Base-by-base conservation (phyloP, 1,140 invertebrate genomes). In the Thaumetopoea pityocampa region DNA sequence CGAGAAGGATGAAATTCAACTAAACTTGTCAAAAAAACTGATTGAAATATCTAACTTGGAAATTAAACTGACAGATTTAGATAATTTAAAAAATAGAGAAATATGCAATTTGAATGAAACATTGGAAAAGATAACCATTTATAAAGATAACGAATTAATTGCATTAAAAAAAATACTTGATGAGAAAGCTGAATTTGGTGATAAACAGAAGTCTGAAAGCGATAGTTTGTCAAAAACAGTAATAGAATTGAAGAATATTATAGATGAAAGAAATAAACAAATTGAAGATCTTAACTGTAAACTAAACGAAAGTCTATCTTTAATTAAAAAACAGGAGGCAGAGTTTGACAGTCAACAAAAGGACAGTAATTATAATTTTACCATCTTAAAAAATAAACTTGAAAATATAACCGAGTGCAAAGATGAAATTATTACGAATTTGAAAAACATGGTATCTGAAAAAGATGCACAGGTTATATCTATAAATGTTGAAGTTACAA, bases 391-490 rank as follows among this genome's bases (percentile, higher is more conserved):
- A 36, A 53, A 72, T 18, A 67, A 73, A 34, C 40, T 59, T 18
- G 45, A 67, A 44, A 58, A 58, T 40, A 12, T 63, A 7, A 46
- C 38, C 4, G 37, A 46, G 7, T 49, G 40, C 23, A 73, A 65
- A 38, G 57, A 73, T 18, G 69, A 69, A 51, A 45, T 69, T 2
- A 65, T 71, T n/a, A 36, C 26, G 19, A 57, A 51, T 46, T 55
- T 68, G 11, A 68, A 66, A 45, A 37, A 35, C 24, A 53, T 64
- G 42, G 29, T 73, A 9, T 8, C 45, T 23, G 64, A 62, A 33
- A 71, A 71, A 49, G 70, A 74, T 43, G 32, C 52, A 10, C 55
- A 66, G 50, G 54, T 69, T 22, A 59, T 67, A 17, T 18, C 50
- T 2, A 45, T 69, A n/a, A 69, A 56, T 45, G 48, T 63, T 16